These are phyloP conservation scores for Pseudanteris insignis DNA, from an alignment of 2,888 invertebrate genomes.

Conservation along the genomic window DNA sequence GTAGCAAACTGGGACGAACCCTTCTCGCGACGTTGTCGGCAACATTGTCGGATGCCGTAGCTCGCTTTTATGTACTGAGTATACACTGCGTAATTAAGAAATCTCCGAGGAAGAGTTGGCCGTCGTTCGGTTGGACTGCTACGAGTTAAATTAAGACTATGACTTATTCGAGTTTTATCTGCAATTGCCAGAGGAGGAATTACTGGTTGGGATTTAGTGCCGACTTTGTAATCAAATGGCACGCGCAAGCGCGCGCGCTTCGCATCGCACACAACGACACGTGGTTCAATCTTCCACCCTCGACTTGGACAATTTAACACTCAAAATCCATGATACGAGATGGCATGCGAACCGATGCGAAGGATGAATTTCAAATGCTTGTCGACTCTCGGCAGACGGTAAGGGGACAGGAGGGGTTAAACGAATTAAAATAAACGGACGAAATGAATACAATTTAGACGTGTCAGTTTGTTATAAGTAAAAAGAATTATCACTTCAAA, in stretches of 20 bases:
- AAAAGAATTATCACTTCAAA: too few species aligned
- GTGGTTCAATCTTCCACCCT: too few species aligned
- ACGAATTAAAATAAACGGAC: too few species aligned
- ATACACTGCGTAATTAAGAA: conserved; percentile 62
- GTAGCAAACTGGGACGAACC: conserved; percentile 42
- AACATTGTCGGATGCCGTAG: conserved; percentile 30
- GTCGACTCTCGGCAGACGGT: too few species aligned
- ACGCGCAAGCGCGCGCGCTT: conserved; percentile 37
- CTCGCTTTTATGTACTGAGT: conserved; percentile 24
- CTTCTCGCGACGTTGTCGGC: conserved; percentile 48
- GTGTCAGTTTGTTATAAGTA: too few species aligned
- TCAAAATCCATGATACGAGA: too few species aligned
- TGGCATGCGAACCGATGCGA: too few species aligned
- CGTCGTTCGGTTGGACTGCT: conserved; percentile 48
- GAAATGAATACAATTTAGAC: too few species aligned
- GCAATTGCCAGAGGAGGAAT: conserved; percentile 62
- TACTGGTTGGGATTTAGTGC: conserved; percentile 54
- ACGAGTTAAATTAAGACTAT: conserved; percentile 64
- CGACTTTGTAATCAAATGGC: conserved; percentile 58
- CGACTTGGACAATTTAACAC: too few species aligned
- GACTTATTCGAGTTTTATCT: conserved; percentile 66
- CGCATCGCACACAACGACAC: too few species aligned
- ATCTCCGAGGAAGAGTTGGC: conserved; percentile 57
- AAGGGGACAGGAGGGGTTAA: too few species aligned
- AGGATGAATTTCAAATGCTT: too few species aligned